phyloP scores from a whole-genome alignment of 2,888 invertebrate genomes.

The Phortica okadai region DNA sequence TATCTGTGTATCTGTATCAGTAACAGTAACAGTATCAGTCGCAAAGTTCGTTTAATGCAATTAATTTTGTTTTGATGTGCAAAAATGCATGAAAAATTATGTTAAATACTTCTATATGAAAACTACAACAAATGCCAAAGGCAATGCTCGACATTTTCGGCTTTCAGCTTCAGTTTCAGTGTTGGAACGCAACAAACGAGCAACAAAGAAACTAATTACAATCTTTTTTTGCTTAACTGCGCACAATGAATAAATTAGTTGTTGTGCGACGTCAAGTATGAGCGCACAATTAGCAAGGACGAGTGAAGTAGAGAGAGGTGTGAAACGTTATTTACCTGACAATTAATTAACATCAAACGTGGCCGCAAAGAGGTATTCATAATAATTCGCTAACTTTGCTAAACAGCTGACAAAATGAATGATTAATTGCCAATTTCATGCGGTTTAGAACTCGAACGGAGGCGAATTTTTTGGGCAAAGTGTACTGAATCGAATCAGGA shows the following conservation, averaged over 20 bases:
- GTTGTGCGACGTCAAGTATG: constrained; percentile 7
- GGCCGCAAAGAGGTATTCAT: not conserved
- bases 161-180: too few species aligned
- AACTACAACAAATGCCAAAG: not conserved
- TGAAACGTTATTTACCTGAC: constrained; percentile 36
- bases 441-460: not conserved
- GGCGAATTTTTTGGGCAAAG: not conserved
- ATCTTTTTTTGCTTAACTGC: constrained; percentile 13
- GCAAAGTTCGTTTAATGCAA: not conserved
- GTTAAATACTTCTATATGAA: not conserved
- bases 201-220: constrained; percentile 3
- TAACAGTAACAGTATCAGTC: not conserved
- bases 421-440: constrained; percentile 22
- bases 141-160: too few species aligned
- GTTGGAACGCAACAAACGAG: too few species aligned
- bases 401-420: constrained; percentile 14
- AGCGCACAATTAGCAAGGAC: not conserved
- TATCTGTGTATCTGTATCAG: not conserved
- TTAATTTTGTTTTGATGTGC: not conserved
- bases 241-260: constrained; percentile 24
- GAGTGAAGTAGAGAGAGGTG: not conserved
- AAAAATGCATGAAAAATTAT: not conserved
- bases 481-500: not conserved
- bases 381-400: constrained; percentile 10
- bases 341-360: constrained; percentile 51